phyloP scores from a whole-genome alignment of 2,888 invertebrate genomes.

The Adela reaumurella region DNA sequence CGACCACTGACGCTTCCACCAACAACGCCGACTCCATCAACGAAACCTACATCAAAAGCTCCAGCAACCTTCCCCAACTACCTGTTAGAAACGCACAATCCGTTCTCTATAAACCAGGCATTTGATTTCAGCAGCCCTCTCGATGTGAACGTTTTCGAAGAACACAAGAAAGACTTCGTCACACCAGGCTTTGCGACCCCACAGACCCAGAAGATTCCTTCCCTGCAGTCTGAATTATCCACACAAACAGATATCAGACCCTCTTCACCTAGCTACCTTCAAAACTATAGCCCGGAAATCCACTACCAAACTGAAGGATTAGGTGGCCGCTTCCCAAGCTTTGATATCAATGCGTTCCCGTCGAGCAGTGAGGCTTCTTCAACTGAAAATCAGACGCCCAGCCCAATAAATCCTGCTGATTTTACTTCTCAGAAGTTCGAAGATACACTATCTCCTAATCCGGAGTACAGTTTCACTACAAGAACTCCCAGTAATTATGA shows the following conservation, averaged over 20 bases:
- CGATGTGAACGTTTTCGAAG: constrained; percentile 40
- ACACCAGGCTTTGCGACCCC: constrained; percentile 19
- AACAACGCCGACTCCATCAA: no score
- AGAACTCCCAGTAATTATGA: constrained; percentile 17
- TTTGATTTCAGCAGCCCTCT: constrained; percentile 47
- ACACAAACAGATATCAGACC: constrained; percentile 26
- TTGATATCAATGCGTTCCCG: background rate
- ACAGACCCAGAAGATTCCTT: background rate
- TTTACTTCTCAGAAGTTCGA: no score
- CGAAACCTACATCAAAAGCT: constrained; percentile 7
- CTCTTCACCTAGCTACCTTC: constrained; percentile 29
- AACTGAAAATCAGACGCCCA: background rate
- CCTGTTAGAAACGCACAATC: constrained; percentile 44
- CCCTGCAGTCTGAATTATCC: constrained; percentile 13
- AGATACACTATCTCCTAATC: background rate
- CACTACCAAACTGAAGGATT: constrained; percentile 33
- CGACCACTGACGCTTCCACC: no score
- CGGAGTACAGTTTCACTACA: background rate
- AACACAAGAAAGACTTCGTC: constrained; percentile 29
- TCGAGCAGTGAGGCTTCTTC: background rate
- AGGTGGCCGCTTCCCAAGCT: constrained; percentile 24
- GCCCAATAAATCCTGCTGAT: background rate
- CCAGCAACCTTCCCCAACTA: constrained; percentile 38
- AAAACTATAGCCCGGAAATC: constrained; percentile 40
- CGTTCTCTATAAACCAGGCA: constrained; percentile 48